Evolutionary conservation across 2,797 vertebrate species (phyloP), one percentile per base, ranked within the genome.

Genomic region (Peromyscus nudipes): DNA sequence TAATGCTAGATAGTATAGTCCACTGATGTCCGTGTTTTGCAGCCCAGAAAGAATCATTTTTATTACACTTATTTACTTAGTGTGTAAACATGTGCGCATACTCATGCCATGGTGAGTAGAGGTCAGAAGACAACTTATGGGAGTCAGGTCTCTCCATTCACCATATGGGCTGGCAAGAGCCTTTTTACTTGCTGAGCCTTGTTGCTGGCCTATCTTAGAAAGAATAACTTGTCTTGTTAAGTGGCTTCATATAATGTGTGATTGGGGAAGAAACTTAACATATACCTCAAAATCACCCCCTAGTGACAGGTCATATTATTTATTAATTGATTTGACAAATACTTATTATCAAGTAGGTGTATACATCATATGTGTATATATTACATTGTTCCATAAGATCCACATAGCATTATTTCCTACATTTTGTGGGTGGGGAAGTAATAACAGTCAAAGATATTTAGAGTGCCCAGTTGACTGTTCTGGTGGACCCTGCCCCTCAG

Each of bases 141-240:
- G 34, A 52, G 23, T 71, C 11, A 34, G 34, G 55, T 87, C 49
- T 55, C 46, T 87, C 6, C 64, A 52, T 80, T 29, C 0, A 19
- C 49, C 23, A 27, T 55, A 55, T 40, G n/a, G 25, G n/a, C 25
- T 8, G 67, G 25, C 46, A 87, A 55, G 65, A 71, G 1, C 49
- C 65, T 71, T 40, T 84, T 87, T 19, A 55, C 8, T 49, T 55
- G 17, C 23, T 71, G 84, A 37, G 7, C 84, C 46, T 55, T 87
- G 65, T 37, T 55, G 14, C 67, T 37, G 46, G 23, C 11, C 92
- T 84, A 17, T 17, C 55, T 55, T 55, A 82, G 12, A 95, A 14
- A 82, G 12, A 95, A 86, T 86, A 83, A 93, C 64, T 91, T 94
- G n/a, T 92, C 75, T 83, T 62, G 82, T 71, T 86, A 27, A 84